These are phyloP conservation scores for Agonopterix subpropinquella DNA, from an alignment of 2,888 invertebrate species.

Conservation along the genomic window DNA sequence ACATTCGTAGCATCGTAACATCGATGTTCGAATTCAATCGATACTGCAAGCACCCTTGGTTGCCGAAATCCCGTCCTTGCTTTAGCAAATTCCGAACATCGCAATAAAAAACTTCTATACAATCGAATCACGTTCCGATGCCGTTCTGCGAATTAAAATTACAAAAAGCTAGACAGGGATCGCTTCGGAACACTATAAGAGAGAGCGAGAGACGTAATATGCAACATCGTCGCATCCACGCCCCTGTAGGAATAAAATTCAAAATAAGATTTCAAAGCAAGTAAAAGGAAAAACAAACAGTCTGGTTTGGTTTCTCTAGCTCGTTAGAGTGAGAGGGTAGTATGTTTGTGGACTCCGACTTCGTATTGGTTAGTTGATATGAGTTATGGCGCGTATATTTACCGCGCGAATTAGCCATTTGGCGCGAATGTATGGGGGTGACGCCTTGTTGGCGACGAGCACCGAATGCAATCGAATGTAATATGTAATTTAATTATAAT, in stretches of 20 bases:
- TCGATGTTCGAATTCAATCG: conserved; percentile 10
- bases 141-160: conserved; percentile 74
- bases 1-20: conserved; percentile 24
- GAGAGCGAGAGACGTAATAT: conserved; percentile 71
- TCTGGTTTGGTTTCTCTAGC: conserved; percentile 60
- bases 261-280: conserved; percentile 74
- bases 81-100: conserved; percentile 59
- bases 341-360: conserved; percentile 31
- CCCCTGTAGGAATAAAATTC: conserved; percentile 72
- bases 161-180: conserved; percentile 68
- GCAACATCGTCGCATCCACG: conserved; percentile 71
- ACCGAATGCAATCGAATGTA: conserved; percentile 9
- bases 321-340: conserved; percentile 58
- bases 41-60: conserved; percentile 35
- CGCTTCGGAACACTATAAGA: conserved; percentile 36
- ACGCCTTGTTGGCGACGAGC: conserved; percentile 39
- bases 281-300: conserved; percentile 71
- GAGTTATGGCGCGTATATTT: conserved; percentile 71
- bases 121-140: conserved; percentile 71
- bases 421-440: conserved; percentile 54
- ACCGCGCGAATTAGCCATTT: conserved; percentile 71
- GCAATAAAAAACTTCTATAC: conserved; percentile 64
- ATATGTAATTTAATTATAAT: neutral
- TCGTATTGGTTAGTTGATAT: conserved; percentile 62
- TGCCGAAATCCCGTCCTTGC: conserved; percentile 54